Conservation (phyloP, 92 coral and sea anemone genomes). For the Siderastrea radians region DNA sequence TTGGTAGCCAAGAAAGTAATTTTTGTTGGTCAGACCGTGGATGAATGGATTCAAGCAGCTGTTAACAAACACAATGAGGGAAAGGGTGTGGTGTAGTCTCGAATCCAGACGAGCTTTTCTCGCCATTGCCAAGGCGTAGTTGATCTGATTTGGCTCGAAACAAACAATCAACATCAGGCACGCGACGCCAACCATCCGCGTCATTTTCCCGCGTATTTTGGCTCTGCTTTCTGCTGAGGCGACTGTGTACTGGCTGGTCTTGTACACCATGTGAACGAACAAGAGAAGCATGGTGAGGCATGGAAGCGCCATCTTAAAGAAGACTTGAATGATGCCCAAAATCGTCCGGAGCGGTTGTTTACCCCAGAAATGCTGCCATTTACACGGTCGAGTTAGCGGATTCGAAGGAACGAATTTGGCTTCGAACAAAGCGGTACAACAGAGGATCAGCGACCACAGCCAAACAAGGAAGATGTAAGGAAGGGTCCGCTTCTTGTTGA, state of each 20-base stretch:
- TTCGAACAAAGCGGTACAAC: constrained; percentile 1
- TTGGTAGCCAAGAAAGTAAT: constrained; percentile 10
- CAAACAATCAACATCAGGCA: constrained; percentile 2
- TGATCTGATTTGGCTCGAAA: constrained; percentile 29
- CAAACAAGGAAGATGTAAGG: constrained; percentile 67
- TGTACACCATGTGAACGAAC: constrained; percentile 36
- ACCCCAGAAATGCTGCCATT: background rate
- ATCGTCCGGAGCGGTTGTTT: background rate
- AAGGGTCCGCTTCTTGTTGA: constrained; percentile 61
- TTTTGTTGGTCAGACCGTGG: constrained; percentile 26
- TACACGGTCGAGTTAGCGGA: constrained; percentile 6
- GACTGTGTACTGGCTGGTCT: constrained; percentile 6
- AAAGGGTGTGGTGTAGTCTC: background rate
- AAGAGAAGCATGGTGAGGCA: background rate
- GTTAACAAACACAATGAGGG: constrained; percentile 12
- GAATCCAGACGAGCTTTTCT: constrained; percentile 8
- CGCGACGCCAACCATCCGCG: too few species aligned
- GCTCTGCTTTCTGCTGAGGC: constrained; percentile 27
- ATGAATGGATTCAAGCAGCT: constrained; percentile 41
- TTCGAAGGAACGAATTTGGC: constrained; percentile 1
- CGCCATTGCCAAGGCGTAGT: constrained; percentile 42
- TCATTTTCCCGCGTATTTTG: background rate
- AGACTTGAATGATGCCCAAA: constrained; percentile 17
- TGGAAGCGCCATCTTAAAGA: constrained; percentile 32
- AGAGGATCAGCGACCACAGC: constrained; percentile 46